Evolutionary conservation across 2,797 vertebrate species (phyloP), one percentile per base, ranked within the genome.

Genomic region (Sebastes vulpes): DNA sequence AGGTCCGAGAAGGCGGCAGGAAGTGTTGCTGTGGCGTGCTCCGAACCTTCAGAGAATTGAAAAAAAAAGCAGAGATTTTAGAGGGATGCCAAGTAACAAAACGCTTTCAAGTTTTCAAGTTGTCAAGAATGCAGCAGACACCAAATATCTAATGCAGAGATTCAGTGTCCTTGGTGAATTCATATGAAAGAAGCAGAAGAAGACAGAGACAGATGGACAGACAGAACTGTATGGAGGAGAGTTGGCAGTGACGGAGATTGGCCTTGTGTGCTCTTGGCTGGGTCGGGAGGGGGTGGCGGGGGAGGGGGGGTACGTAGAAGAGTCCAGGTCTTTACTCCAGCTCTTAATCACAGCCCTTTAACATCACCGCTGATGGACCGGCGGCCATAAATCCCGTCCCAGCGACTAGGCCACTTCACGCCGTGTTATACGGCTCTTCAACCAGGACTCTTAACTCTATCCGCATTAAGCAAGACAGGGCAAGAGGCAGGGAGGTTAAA

Each of bases 21-120:
- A 28, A 97, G 96, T 1, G 97, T 96, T 67, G 97, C 97, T 0
- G 98, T 98, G 20, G 96, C 96, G 75, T 98, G 98, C 89, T 99
- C 98, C 58, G 97, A 97, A 88, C 96, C 98, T 99, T 59, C 4
- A 5, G 65, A 61, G 72, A 25, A 71, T 9, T 67, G 64, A 38
- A 77, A 16, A 59, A 65, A 56, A n/a, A 63, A 60, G 18, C 1
- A 79, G 57, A 9, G 11, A 58, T 76, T 85, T 84, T 46, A 86
- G 48, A 71, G 28, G 10, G n/a, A 76, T 31, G 63, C 5, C 48
- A 70, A 71, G 53, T 18, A 23, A 70, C 8, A 75, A 75, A 76
- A 77, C 0, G 28, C 60, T 81, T 75, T 82, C 9, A 75, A 61
- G 75, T 60, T 82, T 68, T 84, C 69, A 74, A 71, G 68, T 35